Conservation (phyloP, 1,140 invertebrate genomes). For the Melanaphis sacchari region DNA sequence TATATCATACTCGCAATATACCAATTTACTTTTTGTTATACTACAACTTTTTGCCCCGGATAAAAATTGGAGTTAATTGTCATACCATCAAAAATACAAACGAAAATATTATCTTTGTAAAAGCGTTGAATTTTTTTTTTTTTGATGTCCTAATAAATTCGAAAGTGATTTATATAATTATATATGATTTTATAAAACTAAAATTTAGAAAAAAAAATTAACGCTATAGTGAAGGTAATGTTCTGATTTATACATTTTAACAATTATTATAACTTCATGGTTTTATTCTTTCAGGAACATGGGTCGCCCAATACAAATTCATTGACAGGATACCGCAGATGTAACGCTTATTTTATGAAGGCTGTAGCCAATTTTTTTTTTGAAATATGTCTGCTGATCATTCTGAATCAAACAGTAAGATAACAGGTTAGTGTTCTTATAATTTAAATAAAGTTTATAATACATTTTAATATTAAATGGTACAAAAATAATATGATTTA, state of each 20-base stretch:
- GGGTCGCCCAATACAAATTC: not conserved
- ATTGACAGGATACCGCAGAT: conserved; percentile 5
- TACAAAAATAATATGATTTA: not conserved
- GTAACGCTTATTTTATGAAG: conserved; percentile 38
- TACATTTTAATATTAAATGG: not conserved
- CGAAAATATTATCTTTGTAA: not conserved
- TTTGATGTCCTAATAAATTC: not conserved
- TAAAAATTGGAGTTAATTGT: not conserved
- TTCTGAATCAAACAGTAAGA: conserved; percentile 48
- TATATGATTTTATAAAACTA: too few species aligned
- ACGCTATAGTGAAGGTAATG: not conserved
- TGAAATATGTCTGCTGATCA: conserved; percentile 55
- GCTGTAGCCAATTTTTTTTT: conserved; percentile 31
- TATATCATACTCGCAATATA: not conserved
- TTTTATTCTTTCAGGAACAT: conserved; percentile 38
- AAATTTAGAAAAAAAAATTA: not conserved
- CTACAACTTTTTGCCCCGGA: not conserved
- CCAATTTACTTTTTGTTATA: too few species aligned
- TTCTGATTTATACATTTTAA: not conserved
- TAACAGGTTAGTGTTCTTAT: conserved; percentile 38
- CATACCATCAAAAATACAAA: not conserved
- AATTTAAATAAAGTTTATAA: not conserved
- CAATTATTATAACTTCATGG: not conserved
- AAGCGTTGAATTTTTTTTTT: not conserved
- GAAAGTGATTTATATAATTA: not conserved